phyloP scores from a whole-genome alignment of 1,140 invertebrate species.

The Caenorhabditis briggsae region DNA sequence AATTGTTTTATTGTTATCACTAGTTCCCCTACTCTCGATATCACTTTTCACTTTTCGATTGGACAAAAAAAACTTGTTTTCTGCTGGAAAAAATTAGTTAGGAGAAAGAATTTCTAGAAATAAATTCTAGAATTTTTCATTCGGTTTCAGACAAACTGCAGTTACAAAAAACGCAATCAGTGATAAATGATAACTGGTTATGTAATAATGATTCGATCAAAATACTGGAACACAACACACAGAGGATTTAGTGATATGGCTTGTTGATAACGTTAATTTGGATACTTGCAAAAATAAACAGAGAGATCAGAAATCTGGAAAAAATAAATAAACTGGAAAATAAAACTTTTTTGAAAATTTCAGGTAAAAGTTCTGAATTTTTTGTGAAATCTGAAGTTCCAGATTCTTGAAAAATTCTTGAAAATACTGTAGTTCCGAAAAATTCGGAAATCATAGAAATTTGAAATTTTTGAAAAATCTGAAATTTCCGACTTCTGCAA shows the following conservation, averaged over 20 bases:
- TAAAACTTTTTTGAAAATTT: no score
- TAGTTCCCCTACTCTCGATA: not conserved
- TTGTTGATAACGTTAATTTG: constrained; percentile 21
- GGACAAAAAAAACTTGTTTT: not conserved
- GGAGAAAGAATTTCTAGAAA: not conserved
- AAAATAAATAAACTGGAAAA: no score
- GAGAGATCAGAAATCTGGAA: not conserved
- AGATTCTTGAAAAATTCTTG: no score
- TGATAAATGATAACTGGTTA: no score
- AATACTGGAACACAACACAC: not conserved
- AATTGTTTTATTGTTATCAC: constrained; percentile 16
- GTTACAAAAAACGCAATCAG: no score
- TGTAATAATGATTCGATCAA: not conserved
- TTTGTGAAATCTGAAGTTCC: no score
- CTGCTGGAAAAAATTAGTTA: not conserved
- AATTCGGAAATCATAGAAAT: not conserved
- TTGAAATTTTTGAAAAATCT: no score
- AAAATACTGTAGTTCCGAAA: no score
- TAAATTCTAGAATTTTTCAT: no score
- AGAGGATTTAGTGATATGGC: not conserved
- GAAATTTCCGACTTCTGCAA: no score
- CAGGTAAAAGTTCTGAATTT: no score
- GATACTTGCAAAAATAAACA: not conserved
- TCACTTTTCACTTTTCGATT: constrained; percentile 3
- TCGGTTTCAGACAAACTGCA: no score